Percentiles rank a stretch among this genome's conserved stretches.
These are phyloP conservation scores for Coregonus sp. DNA, from an alignment of 2,797 vertebrate genomes.

Conservation along the genomic window DNA sequence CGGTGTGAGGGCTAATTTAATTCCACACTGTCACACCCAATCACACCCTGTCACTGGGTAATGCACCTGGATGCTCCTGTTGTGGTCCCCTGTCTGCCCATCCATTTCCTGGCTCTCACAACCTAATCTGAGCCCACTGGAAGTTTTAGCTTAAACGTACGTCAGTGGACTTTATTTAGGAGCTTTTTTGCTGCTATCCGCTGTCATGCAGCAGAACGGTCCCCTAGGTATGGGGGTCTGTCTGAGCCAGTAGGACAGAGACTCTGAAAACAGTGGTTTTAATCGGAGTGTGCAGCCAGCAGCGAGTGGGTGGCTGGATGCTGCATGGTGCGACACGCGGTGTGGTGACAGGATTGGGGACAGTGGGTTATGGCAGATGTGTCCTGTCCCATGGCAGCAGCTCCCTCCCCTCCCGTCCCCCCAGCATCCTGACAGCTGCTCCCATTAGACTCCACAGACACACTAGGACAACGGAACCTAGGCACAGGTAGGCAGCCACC, in stretches of 20 bases:
- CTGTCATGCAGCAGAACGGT: not conserved
- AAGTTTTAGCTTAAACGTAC: not conserved
- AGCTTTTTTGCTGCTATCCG: not conserved
- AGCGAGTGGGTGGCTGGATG: not conserved
- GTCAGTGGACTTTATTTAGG: not conserved
- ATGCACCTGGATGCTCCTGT: not conserved
- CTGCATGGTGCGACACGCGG: not conserved
- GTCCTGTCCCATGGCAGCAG: slow-evolving; percentile 34
- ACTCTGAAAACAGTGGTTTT: not conserved
- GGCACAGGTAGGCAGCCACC: not conserved
- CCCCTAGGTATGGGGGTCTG: not conserved
- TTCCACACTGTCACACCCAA: not conserved
- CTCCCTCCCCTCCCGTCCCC: slow-evolving; percentile 15
- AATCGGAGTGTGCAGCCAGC: not conserved
- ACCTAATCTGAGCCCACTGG: not conserved
- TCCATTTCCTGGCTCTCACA: not conserved
- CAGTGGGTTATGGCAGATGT: slow-evolving; percentile 31
- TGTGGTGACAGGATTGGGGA: not conserved
- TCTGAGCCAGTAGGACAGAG: not conserved
- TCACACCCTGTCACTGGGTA: not conserved
- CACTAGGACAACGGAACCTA: too few relatives aligned
- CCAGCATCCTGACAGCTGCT: slow-evolving; percentile 30
- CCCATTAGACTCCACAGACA: slow-evolving; percentile 5
- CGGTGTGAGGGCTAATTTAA: not conserved
- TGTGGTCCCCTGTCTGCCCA: not conserved